Conservation (phyloP, 2,113 vertebrate species). For the Ciconia stormi region DNA sequence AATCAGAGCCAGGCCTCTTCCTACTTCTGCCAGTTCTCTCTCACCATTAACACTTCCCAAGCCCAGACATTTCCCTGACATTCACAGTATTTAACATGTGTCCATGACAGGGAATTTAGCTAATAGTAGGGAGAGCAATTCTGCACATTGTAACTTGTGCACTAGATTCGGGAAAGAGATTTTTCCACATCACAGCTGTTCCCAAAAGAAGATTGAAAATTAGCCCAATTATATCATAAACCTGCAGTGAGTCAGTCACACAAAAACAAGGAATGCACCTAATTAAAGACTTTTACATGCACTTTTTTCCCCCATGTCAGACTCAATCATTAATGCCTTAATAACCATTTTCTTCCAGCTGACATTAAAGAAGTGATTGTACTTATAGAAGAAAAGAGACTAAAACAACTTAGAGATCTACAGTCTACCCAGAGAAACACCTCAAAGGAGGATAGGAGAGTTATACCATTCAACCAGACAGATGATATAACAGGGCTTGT, state of each 20-base stretch:
- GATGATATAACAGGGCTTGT: neutral
- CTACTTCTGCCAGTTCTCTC: neutral
- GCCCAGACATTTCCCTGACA: neutral
- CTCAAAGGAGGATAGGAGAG: neutral
- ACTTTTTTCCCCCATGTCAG: neutral
- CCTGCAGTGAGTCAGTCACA: neutral
- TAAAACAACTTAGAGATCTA: neutral
- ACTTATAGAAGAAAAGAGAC: neutral
- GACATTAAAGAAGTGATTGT: neutral
- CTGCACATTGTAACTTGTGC: neutral
- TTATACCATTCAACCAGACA: neutral
- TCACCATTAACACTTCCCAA: neutral
- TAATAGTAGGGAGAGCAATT: neutral
- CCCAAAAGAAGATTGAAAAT: neutral
- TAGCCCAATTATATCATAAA: neutral
- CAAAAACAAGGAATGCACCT: neutral
- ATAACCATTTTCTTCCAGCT: neutral
- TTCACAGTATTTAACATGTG: neutral
- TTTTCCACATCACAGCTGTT: neutral
- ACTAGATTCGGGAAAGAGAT: neutral
- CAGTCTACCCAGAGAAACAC: neutral
- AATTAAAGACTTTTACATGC: neutral
- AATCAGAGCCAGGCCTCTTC: neutral
- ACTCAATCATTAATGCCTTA: neutral
- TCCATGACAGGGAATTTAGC: neutral